These are phyloP conservation scores for Sebastes vulpes DNA, from an alignment of 2,797 vertebrate species.

Conservation along the genomic window DNA sequence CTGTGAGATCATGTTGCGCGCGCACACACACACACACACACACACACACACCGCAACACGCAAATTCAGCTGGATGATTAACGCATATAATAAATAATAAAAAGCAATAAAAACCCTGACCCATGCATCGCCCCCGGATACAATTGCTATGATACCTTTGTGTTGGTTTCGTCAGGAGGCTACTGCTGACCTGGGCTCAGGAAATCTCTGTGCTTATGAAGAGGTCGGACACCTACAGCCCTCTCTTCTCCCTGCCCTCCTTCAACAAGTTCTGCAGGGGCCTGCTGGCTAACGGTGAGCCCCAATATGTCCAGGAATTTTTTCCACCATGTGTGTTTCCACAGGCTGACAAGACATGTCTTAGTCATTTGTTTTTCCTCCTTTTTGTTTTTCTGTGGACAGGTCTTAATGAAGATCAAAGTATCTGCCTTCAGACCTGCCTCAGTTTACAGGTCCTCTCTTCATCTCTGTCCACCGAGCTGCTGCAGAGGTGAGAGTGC, in stretches of 20 bases:
- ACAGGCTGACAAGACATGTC: background rate
- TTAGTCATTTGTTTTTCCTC: background rate
- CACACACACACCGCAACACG: no score
- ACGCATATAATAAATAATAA: background rate
- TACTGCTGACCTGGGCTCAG: slow-evolving; percentile 96
- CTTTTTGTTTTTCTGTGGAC: background rate
- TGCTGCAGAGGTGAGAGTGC: slow-evolving; percentile 91
- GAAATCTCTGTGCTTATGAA: slow-evolving; percentile 96
- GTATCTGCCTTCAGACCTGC: slow-evolving; percentile 93
- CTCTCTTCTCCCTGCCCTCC: slow-evolving; percentile 94
- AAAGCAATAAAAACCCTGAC: background rate
- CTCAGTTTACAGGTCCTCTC: slow-evolving; percentile 93
- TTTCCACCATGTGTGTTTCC: background rate
- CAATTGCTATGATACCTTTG: background rate
- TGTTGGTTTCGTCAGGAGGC: slow-evolving; percentile 84
- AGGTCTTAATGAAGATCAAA: slow-evolving; percentile 95
- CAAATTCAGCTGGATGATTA: no score
- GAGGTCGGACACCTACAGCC: slow-evolving; percentile 95
- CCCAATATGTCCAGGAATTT: rapidly evolving
- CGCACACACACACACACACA: no score
- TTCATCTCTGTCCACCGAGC: slow-evolving; percentile 91
- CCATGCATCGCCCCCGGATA: background rate
- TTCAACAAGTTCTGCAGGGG: slow-evolving; percentile 98
- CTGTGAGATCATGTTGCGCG: no score
- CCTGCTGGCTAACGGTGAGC: slow-evolving; percentile 92